Base-by-base conservation (phyloP, 2,113 vertebrate species). In the Sardina pilchardus region DNA sequence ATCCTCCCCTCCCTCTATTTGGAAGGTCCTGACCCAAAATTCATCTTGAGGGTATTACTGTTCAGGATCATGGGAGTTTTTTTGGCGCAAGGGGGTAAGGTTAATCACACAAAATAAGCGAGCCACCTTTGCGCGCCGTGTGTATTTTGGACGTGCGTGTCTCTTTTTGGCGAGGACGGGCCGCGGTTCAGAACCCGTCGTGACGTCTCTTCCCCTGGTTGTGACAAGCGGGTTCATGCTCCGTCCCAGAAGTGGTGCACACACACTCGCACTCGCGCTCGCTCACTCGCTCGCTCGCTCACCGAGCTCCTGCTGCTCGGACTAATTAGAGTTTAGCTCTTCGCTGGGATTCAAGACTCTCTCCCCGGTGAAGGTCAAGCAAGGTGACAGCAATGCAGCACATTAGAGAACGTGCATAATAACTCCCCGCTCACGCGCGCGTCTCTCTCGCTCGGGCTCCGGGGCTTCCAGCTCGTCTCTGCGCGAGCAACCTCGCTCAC, bases 11-110 rank as follows among this genome's bases (percentile, higher is more conserved):
- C 92, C 82, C 89, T 91, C 91, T 92, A 92, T 92, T 92, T 91
- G 91, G 89, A 89, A 91, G 93, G 94, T 92, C 91, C 90, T 93
- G 94, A 93, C 93, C 94, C 87, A 1, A 48, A 91, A 91, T 91
- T 92, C 89, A 88, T 94, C 92, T 91, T 89, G 16, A 81, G 90
- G 92, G 91, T 92, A 91, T 93, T 88, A 53, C 71, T 93, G 91
- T 90, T 90, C 92, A 89, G 88, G 89, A 90, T 83, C 78, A 50
- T 85, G 14, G n/a, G 45, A 26, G 34, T 87, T 10, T 87, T 83
- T 88, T 86, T 86, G 71, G 30, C 24, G 7, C 39, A 50, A 80
- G 82, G 24, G n/a, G 71, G 9, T 50, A 85, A 85, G 26, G 42
- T 56, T 53, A 56, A 39, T 53, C 82, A 48, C 84, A 81, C 84